Percentiles rank a stretch among this genome's conserved stretches.
Evolutionary conservation across 2,888 invertebrate species (phyloP).

Genomic region (Platycheirus rosarum): DNA sequence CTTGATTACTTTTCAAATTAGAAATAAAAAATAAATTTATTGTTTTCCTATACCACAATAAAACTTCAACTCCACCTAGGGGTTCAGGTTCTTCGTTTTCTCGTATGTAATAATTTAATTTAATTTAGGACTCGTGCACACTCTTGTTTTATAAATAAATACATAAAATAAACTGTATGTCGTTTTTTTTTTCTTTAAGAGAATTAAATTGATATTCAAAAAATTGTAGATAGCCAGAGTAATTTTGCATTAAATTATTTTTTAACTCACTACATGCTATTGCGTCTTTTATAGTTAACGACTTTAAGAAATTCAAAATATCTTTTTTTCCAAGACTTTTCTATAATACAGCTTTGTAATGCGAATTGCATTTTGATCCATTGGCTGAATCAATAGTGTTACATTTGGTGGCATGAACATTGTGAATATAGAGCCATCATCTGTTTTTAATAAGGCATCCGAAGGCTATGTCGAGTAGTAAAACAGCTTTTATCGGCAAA

Average conservation of each 20-base stretch:
- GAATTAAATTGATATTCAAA: no score
- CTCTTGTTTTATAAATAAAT: no score
- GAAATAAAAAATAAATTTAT: conserved; percentile 8
- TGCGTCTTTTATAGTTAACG: conserved; percentile 35
- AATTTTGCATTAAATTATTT: conserved; percentile 7
- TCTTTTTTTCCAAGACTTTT: conserved; percentile 31
- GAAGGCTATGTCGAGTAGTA: conserved; percentile 18
- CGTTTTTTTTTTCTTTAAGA: no score
- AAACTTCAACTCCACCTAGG: no score
- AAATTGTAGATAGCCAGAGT: no score
- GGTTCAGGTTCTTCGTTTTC: no score
- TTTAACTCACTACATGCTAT: conserved; percentile 6
- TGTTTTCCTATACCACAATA: conserved; percentile 14
- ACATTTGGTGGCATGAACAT: conserved; percentile 11
- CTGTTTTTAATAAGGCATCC: conserved; percentile 19
- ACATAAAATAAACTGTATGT: no score
- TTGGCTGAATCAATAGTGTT: conserved; percentile 15
- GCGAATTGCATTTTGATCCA: conserved; percentile 16
- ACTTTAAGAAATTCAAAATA: conserved; percentile 27
- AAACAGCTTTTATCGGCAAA: conserved; percentile 13
- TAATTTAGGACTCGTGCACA: no score
- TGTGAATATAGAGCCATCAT: conserved; percentile 18
- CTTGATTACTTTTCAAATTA: conserved; percentile 43
- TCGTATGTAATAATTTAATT: no score
- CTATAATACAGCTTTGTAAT: conserved; percentile 22